A percentile compares a stretch with the other conserved stretches of the same genome.
These are phyloP conservation scores for Uropsilus gracilis DNA, from an alignment of 2,113 vertebrate genomes.

Conservation along the genomic window DNA sequence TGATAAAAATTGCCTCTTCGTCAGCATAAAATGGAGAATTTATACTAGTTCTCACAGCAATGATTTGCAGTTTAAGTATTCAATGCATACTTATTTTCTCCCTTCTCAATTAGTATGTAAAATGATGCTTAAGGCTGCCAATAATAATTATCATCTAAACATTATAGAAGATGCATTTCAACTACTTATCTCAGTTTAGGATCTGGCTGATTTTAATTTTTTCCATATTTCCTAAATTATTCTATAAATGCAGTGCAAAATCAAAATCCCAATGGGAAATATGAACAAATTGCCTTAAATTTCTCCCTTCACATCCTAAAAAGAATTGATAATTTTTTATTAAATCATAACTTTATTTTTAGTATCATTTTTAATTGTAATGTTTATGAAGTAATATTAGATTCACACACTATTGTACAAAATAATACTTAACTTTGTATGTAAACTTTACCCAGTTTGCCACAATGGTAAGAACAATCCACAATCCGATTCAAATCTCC, in stretches of 20 bases:
- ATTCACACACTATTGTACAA: neutral
- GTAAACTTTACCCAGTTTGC: neutral
- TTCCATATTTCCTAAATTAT: neutral
- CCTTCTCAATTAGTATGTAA: neutral
- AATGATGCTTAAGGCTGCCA: neutral
- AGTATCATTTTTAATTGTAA: neutral
- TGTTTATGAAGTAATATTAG: neutral
- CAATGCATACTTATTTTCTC: neutral
- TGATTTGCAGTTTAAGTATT: neutral
- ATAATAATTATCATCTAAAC: slow-evolving; percentile 21
- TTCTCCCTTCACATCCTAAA: neutral
- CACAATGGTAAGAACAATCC: neutral
- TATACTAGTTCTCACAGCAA: neutral
- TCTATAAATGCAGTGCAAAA: neutral
- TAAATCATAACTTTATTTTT: neutral
- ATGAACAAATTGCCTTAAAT: neutral
- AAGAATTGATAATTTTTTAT: neutral
- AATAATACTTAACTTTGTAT: neutral
- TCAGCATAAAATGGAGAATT: neutral
- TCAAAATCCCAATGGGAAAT: neutral
- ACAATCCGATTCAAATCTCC: neutral
- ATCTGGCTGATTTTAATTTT: neutral
- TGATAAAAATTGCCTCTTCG: slow-evolving; percentile 14
- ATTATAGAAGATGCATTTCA: neutral
- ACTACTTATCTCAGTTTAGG: neutral